Conservation (phyloP, 2,797 vertebrate genomes). For the Synanceia verrucosa region DNA sequence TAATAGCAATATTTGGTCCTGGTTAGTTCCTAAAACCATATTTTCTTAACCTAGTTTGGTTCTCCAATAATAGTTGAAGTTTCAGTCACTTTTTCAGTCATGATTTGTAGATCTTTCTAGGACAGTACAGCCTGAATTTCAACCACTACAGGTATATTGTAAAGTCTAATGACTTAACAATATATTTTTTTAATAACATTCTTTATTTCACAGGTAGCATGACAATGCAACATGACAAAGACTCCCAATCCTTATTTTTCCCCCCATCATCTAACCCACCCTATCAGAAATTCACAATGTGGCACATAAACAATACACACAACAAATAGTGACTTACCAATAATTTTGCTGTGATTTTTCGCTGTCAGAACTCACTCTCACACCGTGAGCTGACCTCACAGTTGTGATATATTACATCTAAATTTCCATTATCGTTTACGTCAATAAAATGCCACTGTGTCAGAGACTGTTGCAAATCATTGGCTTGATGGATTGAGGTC, state of each 20-base stretch:
- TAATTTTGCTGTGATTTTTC: no score
- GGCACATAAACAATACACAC: no score
- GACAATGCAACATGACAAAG: no score
- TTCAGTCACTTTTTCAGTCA: not conserved
- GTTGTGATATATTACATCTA: not conserved
- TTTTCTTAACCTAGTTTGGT: not conserved
- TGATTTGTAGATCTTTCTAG: not conserved
- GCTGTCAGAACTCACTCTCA: not conserved
- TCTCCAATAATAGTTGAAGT: not conserved
- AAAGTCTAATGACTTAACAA: not conserved
- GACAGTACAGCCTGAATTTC: not conserved
- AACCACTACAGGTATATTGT: not conserved
- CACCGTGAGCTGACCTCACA: not conserved
- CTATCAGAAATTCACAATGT: no score
- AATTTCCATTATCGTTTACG: not conserved
- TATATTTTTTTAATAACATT: no score
- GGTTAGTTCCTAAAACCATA: not conserved
- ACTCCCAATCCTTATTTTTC: no score
- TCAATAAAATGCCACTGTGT: not conserved
- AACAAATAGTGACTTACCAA: no score
- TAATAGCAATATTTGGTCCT: not conserved
- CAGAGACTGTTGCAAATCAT: slow-evolving; percentile 1
- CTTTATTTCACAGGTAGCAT: no score
- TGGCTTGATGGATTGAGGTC: slow-evolving; percentile 7
- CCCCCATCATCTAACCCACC: no score